Evolutionary conservation across 2,888 invertebrate genomes (phyloP), one percentile per base, ranked within the genome.

Genomic region (Drosophila lacicola): DNA sequence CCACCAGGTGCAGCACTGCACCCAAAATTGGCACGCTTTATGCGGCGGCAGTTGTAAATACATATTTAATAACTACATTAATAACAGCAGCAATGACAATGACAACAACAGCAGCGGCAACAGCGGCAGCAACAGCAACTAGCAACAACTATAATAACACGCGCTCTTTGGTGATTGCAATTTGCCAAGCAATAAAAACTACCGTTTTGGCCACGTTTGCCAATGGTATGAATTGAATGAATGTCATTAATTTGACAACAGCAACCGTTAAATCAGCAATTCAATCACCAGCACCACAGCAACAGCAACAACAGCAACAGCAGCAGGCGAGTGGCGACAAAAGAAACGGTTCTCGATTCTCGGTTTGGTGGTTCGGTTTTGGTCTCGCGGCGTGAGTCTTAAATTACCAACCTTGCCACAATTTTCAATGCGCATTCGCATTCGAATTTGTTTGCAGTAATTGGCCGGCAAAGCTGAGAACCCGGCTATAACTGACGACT

Each of bases 241-340:
- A 90, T 90, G 89, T 83, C 90, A 90, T 90, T 90, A 90, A 90
- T 90, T 90, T 90, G 90, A 90, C 85, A 89, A 86, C 88, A 84
- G 85, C 77, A 86, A 86, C 82, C 88, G 85, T 86, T 86, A 86
- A 86, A 88, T 89, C 85, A 86, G 88, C 88, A 89, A 89, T 88
- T 89, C 85, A 84, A 86, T 84, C 89, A 89, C 84, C 70, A 60
- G 10, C 57, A 61, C 25, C 37, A 50, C 47, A 9, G 51, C 49
- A 56, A 19, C 50, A 60, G 41, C 60, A 57, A 44, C 50, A 55
- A 34, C 47, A 45, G 33, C 44, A 61, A n/a, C 50, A 55, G 33
- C 62, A 62, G 41, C 51, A 17, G 54, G 42, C 57, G 61, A 66
- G 53, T 68, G 74, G 88, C 78, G 81, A 83, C 81, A 80, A 74